These are phyloP conservation scores for Drosophila pallidifrons DNA, from an alignment of 1,140 invertebrate genomes.

Conservation along the genomic window DNA sequence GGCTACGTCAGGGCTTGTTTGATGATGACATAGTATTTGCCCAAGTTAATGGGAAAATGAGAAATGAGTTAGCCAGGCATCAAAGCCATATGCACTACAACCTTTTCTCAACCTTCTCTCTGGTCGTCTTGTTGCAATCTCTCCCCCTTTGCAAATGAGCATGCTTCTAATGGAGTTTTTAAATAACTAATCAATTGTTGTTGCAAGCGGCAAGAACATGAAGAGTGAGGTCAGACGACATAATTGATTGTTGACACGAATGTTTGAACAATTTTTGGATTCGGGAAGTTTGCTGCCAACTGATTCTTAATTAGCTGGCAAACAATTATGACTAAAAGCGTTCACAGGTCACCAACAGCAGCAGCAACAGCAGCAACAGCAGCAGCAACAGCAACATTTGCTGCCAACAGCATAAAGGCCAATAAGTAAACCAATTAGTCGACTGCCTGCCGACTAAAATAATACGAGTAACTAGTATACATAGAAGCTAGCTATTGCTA, in stretches of 20 bases:
- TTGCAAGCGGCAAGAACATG: conserved; percentile 4
- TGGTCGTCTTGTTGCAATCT: conserved; percentile 7
- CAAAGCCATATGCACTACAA: conserved; percentile 5
- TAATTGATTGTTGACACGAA: conserved; percentile 58
- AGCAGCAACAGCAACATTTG: not conserved
- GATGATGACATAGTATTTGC: conserved; percentile 66
- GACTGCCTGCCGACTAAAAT: conserved; percentile 25
- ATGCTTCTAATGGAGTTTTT: conserved; percentile 61
- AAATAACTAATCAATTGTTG: conserved; percentile 65
- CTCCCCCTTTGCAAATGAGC: conserved; percentile 26
- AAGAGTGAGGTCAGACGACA: not conserved
- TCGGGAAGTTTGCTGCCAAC: conserved; percentile 12
- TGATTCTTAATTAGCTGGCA: conserved; percentile 20
- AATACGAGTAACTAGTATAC: conserved; percentile 22
- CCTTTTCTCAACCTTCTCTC: not conserved
- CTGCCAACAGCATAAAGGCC: conserved; percentile 45
- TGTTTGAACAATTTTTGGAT: no score
- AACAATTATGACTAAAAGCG: conserved; percentile 53
- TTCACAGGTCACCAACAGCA: conserved; percentile 27
- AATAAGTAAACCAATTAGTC: conserved; percentile 72
- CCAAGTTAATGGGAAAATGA: conserved; percentile 66
- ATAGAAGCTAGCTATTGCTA: conserved; percentile 21
- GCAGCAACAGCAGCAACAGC: not conserved
- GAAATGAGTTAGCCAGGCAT: conserved; percentile 46
- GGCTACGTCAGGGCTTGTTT: conserved; percentile 48